Evolutionary conservation across 2,113 vertebrate species (phyloP), one percentile per base, ranked within the genome.

Genomic region (Charina bottae): DNA sequence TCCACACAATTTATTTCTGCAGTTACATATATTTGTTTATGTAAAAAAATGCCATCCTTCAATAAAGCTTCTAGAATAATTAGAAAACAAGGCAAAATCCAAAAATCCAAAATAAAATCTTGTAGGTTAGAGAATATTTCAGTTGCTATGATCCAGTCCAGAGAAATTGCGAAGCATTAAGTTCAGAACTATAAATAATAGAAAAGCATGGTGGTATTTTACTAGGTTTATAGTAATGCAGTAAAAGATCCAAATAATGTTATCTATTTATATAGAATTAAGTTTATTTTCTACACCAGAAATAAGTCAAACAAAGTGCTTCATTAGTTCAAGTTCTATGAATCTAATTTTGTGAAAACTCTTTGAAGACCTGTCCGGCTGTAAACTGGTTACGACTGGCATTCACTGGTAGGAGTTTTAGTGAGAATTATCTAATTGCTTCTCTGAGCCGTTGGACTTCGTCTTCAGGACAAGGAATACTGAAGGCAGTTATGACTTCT

Each of bases 101-200:
- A 33, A 13, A n/a, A 68, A 68, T 68, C 62, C n/a, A 68, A 68
- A 68, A 68, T 68, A 68, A 33, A 68, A 68, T 33, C 64, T 60
- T 42, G 46, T 59, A 62, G 12, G 12, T 88, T 62, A 46, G 5
- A 46, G 85, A 13, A 24, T 83, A 42, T 21, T 84, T 53, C 10
- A 84, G 2, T 49, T 84, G n/a, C 26, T 56, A 86, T 19, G 55
- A 59, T 84, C 60, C 26, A 85, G n/a, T 56, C 33, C 64, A 90
- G 13, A 85, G 54, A 59, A 72, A n/a, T 94, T 23, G 90, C 37
- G 84, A 91, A 93, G 21, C 15, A 21, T 56, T 92, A 86, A 7
- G 10, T 15, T 28, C 59, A 91, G 90, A 83, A 46, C 6, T 6
- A 7, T 28, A 24, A 92, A 85, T 68, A 89, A 28, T 42, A 26